These are phyloP conservation scores for Lucilia sericata DNA, from an alignment of 1,140 invertebrate species.

Conservation along the genomic window DNA sequence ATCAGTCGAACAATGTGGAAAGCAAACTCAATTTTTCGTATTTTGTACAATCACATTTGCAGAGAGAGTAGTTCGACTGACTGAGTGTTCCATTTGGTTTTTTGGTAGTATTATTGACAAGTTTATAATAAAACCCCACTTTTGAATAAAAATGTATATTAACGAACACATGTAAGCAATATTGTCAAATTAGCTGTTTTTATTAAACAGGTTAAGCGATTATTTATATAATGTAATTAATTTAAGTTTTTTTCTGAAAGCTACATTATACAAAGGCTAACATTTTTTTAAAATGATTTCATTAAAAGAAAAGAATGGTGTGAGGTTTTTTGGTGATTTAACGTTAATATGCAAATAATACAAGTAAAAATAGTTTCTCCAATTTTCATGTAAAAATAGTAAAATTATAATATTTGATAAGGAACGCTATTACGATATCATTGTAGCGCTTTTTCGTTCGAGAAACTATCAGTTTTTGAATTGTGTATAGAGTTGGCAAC, in stretches of 20 bases:
- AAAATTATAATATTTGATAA: too few species aligned
- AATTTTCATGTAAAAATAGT: too few species aligned
- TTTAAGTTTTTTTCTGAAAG: neutral
- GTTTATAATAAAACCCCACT: neutral
- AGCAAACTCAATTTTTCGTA: neutral
- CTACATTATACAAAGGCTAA: too few species aligned
- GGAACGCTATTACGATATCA: too few species aligned
- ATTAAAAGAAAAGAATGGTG: too few species aligned
- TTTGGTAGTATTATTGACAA: conserved; percentile 12
- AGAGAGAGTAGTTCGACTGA: neutral
- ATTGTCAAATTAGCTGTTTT: neutral
- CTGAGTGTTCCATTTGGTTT: neutral
- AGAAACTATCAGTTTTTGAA: neutral
- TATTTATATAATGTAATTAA: neutral
- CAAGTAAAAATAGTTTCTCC: too few species aligned
- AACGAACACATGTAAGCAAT: conserved; percentile 3
- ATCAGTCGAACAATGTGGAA: neutral
- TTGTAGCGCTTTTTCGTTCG: neutral
- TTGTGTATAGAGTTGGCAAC: neutral
- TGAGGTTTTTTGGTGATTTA: too few species aligned
- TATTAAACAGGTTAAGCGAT: neutral
- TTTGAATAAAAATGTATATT: conserved; percentile 1
- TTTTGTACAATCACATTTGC: neutral
- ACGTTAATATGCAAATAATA: too few species aligned
- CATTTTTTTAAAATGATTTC: too few species aligned